Conservation (phyloP, 1,140 invertebrate genomes). For the Solenopsis fugax region DNA sequence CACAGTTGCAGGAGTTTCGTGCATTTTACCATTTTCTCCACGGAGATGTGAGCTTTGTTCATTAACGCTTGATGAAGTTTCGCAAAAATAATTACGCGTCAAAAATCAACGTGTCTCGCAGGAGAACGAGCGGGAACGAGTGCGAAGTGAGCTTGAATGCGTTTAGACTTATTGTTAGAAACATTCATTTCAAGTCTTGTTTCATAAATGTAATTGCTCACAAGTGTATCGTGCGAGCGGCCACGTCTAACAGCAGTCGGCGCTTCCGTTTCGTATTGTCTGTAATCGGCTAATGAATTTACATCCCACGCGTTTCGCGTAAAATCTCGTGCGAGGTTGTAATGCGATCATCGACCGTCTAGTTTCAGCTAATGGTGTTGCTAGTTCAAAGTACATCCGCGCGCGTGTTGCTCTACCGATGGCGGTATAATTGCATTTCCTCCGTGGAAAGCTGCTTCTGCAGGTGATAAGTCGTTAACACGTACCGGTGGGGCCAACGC, state of each 20-base stretch:
- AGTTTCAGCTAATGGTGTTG: constrained; percentile 46
- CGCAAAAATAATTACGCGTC: neutral
- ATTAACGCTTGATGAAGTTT: neutral
- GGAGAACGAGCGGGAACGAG: neutral
- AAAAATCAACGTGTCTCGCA: neutral
- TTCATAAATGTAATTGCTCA: neutral
- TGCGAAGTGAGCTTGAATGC: neutral
- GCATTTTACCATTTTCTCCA: neutral
- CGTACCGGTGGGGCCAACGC: neutral
- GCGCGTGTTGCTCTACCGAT: constrained; percentile 24
- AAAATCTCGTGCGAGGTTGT: constrained; percentile 41
- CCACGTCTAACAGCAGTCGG: neutral
- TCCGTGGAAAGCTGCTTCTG: constrained; percentile 26
- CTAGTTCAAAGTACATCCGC: constrained; percentile 52
- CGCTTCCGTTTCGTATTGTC: constrained; percentile 33
- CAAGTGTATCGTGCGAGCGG: neutral
- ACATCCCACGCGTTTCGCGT: constrained; percentile 30
- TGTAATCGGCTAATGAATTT: constrained; percentile 64
- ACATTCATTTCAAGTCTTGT: neutral
- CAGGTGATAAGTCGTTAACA: constrained; percentile 54
- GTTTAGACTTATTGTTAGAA: neutral
- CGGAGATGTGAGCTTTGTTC: neutral
- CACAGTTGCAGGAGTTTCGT: too few species aligned
- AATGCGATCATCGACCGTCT: constrained; percentile 61
- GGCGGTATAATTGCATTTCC: constrained; percentile 61